Evolutionary conservation across 2,797 vertebrate species (phyloP).

Genomic region (Sciurus carolinensis): DNA sequence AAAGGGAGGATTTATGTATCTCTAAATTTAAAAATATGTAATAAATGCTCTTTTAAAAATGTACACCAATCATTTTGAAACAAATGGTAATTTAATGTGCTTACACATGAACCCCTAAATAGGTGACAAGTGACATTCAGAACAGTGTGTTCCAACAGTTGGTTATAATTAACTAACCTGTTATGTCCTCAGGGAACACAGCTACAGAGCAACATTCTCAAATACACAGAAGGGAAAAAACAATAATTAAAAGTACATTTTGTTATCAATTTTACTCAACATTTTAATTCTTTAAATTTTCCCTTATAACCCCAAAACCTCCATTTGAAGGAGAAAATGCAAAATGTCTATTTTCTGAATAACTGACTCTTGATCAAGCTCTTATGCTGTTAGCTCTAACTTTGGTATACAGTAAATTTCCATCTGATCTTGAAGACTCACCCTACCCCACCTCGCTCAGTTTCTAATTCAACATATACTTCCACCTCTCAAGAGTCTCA

Average conservation of each 20-base stretch:
- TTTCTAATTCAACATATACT: conserved; percentile 39
- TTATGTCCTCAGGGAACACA: background rate
- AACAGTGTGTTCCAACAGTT: conserved; percentile 50
- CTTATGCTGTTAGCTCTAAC: background rate
- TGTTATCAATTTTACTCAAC: conserved; percentile 49
- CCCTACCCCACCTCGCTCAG: background rate
- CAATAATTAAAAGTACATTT: conserved; percentile 53
- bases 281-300: conserved; percentile 44
- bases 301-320: background rate
- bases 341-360: conserved; percentile 36
- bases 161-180: conserved; percentile 69
- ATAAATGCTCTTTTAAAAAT: conserved; percentile 48
- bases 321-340: conserved; percentile 10
- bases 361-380: background rate
- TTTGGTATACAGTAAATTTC: background rate
- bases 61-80: conserved; percentile 36
- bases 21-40: conserved; percentile 49
- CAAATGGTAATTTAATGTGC: conserved; percentile 63
- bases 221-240: conserved; percentile 9
- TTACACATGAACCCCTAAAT: conserved; percentile 50
- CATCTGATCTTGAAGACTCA: background rate
- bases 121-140: conserved; percentile 62
- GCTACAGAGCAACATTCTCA: conserved; percentile 36
- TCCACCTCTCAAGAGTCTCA: background rate
- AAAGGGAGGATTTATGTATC: conserved; percentile 7